Conservation (phyloP, 1,140 invertebrate genomes). For the Contarinia nasturtii region DNA sequence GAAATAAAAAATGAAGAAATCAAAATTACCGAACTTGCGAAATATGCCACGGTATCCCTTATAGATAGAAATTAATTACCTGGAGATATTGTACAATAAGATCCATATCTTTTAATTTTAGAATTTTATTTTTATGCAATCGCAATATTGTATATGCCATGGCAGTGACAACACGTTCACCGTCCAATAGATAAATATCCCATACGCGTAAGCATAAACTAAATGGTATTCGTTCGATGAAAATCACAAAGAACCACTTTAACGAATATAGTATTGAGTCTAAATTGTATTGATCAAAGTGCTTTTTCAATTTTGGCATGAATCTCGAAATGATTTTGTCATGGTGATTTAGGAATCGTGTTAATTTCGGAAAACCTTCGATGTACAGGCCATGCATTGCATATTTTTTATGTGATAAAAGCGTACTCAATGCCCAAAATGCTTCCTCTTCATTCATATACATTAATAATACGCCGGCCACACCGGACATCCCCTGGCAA, state of each 20-base stretch:
- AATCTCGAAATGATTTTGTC: slow-evolving; percentile 84
- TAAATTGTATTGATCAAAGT: slow-evolving; percentile 83
- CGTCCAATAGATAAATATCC: slow-evolving; percentile 89
- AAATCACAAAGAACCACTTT: slow-evolving; percentile 98
- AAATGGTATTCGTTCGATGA: slow-evolving; percentile 86
- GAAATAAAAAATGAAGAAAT: neutral
- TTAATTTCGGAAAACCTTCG: slow-evolving; percentile 88
- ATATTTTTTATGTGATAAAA: slow-evolving; percentile 78
- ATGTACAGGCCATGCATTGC: slow-evolving; percentile 93
- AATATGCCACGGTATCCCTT: no score
- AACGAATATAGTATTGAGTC: slow-evolving; percentile 83
- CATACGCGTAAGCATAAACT: slow-evolving; percentile 78
- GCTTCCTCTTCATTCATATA: slow-evolving; percentile 87
- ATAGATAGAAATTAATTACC: slow-evolving; percentile 28
- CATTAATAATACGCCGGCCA: slow-evolving; percentile 77
- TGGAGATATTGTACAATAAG: slow-evolving; percentile 65
- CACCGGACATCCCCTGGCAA: slow-evolving; percentile 88
- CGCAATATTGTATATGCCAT: slow-evolving; percentile 91
- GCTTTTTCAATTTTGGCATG: slow-evolving; percentile 78
- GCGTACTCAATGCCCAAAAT: slow-evolving; percentile 80
- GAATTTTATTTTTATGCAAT: slow-evolving; percentile 68
- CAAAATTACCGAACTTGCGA: neutral
- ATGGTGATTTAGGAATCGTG: slow-evolving; percentile 82
- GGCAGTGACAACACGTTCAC: slow-evolving; percentile 72
- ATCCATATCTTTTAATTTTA: slow-evolving; percentile 66